A percentile compares a stretch with the other conserved stretches of the same genome.
Evolutionary conservation across 2,888 invertebrate genomes (phyloP).

Genomic region (Anticlea derivata): DNA sequence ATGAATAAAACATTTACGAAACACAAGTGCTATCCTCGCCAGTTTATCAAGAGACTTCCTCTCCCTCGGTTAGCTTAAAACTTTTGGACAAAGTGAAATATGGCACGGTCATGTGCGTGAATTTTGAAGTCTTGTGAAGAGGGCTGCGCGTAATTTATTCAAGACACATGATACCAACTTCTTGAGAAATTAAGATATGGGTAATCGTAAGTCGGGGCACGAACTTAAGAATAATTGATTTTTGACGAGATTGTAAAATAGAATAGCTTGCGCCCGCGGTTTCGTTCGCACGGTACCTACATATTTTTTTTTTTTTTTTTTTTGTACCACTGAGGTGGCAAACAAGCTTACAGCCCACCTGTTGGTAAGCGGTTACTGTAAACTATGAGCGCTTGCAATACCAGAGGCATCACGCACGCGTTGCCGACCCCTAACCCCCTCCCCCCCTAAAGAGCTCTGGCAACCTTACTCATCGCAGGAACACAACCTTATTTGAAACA

Average conservation of each 20-base stretch:
- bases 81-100: conserved; percentile 27
- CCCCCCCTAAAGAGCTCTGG: too few relatives aligned
- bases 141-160: conserved; percentile 38
- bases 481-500: too few relatives aligned
- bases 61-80: conserved; percentile 28
- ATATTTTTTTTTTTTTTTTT: too few relatives aligned
- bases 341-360: too few relatives aligned
- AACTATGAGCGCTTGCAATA: too few relatives aligned
- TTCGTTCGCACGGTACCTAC: too few relatives aligned
- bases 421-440: too few relatives aligned
- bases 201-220: not conserved
- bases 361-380: too few relatives aligned
- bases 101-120: conserved; percentile 24
- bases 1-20: conserved; percentile 79
- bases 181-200: conserved; percentile 19
- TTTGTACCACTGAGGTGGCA: too few relatives aligned
- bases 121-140: conserved; percentile 35
- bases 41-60: conserved; percentile 42
- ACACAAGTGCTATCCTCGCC: conserved; percentile 63
- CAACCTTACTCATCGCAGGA: too few relatives aligned
- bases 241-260: not conserved
- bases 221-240: conserved; percentile 5
- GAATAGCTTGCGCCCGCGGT: too few relatives aligned
- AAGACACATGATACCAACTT: conserved; percentile 29
- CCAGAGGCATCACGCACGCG: too few relatives aligned